Evolutionary conservation across 2,888 invertebrate genomes (phyloP), one percentile per base, ranked within the genome.

Genomic region (Drosophila koepferae): DNA sequence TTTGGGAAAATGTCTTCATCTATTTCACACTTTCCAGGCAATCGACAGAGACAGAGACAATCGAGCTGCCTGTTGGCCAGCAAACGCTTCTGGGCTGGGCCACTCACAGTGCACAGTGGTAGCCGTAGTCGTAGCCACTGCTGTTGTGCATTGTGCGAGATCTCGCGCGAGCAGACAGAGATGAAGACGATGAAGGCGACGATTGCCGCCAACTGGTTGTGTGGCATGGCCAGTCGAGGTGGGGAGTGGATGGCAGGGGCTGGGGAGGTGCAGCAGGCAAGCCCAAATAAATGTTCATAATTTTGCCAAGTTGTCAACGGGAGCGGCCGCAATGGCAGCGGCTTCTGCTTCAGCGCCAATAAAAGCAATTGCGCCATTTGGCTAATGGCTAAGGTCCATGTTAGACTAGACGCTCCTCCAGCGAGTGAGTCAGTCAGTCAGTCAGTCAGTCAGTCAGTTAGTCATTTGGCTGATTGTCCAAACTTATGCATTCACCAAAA

Each of bases 271-370:
- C 74, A 64, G 72, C 73, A 58, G 90, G 77, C 85, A 91, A 90
- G 91, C 91, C 90, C 90, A 84, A 79, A 90, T 72, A 78, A 91
- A 91, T 90, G 91, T 91, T 91, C 90, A 87, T 87, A 87, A 87
- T 89, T 87, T 81, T 89, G 36, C 51, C 75, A 74, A 85, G 85
- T 87, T 87, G 86, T 89, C 86, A 89, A 89, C 87, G 87, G 87
- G 87, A 87, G 87, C 87, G 82, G 81, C 80, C 76, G 54, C 66
- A 48, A 71, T 44, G 62, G 67, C 67, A 67, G 40, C 43, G 31
- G 72, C 64, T 71, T 61, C 73, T 68, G 87, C 84, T 82, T 77
- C 86, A 82, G 76, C 69, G 77, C 85, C 89, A 87, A 87, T 89
- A 87, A 87, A 89, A 87, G 86, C 87, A 89, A 87, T 87, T 87